Conservation (phyloP, 2,888 invertebrate genomes). For the Pristionchus mayeri region DNA sequence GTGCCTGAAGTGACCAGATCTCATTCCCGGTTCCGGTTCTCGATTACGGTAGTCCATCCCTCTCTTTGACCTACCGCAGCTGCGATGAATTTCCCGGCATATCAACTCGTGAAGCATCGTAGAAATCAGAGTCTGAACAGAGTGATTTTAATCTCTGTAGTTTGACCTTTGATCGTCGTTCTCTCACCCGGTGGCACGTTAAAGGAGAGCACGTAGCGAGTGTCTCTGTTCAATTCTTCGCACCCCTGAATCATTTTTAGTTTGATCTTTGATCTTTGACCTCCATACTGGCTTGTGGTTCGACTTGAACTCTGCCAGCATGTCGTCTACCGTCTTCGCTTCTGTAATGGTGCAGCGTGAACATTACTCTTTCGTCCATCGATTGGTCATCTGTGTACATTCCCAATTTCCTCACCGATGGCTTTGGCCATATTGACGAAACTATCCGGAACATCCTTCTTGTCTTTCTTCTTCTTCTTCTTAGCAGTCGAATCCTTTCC, state of each 20-base stretch:
- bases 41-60: background rate
- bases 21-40: background rate
- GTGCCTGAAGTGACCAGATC: background rate
- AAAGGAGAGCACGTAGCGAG: conserved; percentile 35
- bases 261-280: conserved; percentile 33
- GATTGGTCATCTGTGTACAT: background rate
- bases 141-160: background rate
- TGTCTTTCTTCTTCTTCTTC: conserved; percentile 33
- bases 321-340: conserved; percentile 16
- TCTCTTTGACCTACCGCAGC: conserved; percentile 7
- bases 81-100: conserved; percentile 44
- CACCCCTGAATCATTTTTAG: background rate
- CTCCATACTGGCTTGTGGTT: conserved; percentile 17
- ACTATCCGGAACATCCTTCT: background rate
- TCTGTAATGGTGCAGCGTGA: background rate
- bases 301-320: background rate
- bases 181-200: conserved; percentile 25
- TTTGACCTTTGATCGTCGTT: conserved; percentile 33
- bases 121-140: conserved; percentile 27
- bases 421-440: conserved; percentile 14
- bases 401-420: background rate
- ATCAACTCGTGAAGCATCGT: conserved; percentile 33
- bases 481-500: background rate
- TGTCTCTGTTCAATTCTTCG: conserved; percentile 22
- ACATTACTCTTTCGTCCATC: background rate